phyloP scores from a whole-genome alignment of 2,797 vertebrate genomes.

The Spea hammondii region DNA sequence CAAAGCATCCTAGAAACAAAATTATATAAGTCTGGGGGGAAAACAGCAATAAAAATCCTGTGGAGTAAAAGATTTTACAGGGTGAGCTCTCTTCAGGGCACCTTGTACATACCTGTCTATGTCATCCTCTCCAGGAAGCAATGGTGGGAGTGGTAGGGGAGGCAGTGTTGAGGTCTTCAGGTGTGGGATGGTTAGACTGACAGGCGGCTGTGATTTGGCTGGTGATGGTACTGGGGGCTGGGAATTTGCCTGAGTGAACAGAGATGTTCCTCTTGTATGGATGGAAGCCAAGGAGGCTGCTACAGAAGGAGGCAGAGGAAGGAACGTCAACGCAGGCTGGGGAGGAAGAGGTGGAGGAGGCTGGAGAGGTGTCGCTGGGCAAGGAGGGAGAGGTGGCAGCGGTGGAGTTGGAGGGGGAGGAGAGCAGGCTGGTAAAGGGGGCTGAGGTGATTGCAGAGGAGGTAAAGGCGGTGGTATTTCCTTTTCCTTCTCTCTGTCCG shows the following conservation, averaged over 20 bases:
- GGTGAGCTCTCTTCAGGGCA: too few species aligned
- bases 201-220: conserved; percentile 65
- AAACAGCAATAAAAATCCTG: too few species aligned
- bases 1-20: too few species aligned
- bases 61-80: conserved; percentile 51
- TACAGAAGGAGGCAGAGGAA: conserved; percentile 61
- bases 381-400: conserved; percentile 70
- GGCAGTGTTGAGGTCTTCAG: conserved; percentile 95
- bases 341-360: conserved; percentile 72
- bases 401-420: conserved; percentile 71
- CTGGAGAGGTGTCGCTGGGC: conserved; percentile 64
- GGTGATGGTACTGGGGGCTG: conserved; percentile 68
- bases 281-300: conserved; percentile 58
- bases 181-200: conserved; percentile 71
- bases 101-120: conserved; percentile 84
- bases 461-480: conserved; percentile 65
- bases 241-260: conserved; percentile 75
- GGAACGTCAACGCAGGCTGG: conserved; percentile 61
- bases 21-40: too few species aligned
- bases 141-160: conserved; percentile 87
- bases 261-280: conserved; percentile 38
- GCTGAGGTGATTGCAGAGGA: conserved; percentile 65
- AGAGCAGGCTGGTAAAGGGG: conserved; percentile 69
- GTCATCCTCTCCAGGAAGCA: conserved; percentile 85
- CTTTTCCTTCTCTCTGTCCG: conserved; percentile 65